These are phyloP conservation scores for Riparia riparia DNA, from an alignment of 2,113 vertebrate genomes.

Conservation along the genomic window DNA sequence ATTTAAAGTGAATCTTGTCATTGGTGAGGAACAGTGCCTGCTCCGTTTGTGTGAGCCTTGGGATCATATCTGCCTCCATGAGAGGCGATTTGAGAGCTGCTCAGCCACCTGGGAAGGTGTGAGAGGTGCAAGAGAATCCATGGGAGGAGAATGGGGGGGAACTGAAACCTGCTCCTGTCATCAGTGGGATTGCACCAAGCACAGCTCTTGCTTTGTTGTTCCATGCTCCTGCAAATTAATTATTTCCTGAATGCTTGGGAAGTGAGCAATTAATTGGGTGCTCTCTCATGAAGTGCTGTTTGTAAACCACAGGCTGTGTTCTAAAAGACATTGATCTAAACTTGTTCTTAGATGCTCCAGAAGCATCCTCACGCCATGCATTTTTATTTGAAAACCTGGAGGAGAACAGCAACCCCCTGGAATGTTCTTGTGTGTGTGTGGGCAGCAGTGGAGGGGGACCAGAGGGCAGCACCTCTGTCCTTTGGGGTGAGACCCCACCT, in stretches of 20 bases:
- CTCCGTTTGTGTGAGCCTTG: not conserved
- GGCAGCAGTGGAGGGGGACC: not conserved
- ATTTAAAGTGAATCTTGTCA: not conserved
- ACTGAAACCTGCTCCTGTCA: not conserved
- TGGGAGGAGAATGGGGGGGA: not conserved
- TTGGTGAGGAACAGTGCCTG: not conserved
- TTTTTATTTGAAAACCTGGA: not conserved
- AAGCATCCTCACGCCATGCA: fast-evolving
- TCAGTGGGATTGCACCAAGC: not conserved
- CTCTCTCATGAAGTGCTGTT: not conserved
- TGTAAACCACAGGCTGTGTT: not conserved
- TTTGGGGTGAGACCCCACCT: not conserved
- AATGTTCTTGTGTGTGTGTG: fast-evolving
- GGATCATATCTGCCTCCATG: not conserved
- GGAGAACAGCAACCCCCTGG: not conserved
- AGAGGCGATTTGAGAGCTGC: not conserved
- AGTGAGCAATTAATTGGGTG: not conserved
- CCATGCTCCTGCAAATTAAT: not conserved
- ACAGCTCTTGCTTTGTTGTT: not conserved
- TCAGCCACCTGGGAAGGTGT: not conserved
- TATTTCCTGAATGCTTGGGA: not conserved
- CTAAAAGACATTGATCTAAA: not conserved
- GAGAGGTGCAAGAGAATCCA: not conserved
- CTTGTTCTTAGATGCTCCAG: not conserved
- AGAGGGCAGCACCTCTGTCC: not conserved